Evolutionary conservation across 2,797 vertebrate species (phyloP).

Genomic region (Coendou prehensilis): DNA sequence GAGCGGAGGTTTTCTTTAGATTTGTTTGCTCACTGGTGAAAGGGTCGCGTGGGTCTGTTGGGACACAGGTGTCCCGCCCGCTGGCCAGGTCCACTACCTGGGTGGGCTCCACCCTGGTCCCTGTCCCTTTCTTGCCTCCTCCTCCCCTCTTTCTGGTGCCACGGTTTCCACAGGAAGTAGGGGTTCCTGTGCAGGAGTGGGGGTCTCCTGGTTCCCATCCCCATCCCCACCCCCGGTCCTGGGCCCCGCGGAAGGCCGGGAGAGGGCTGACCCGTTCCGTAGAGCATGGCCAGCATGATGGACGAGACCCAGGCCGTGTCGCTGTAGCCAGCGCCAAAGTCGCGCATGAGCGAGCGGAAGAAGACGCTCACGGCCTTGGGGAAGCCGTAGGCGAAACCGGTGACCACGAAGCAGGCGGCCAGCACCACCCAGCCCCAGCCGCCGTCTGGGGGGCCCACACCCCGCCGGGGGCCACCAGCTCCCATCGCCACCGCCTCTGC

Average conservation of each 20-base stretch:
- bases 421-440: slow-evolving; percentile 92
- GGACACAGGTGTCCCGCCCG: background rate
- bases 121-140: background rate
- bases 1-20: background rate
- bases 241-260: accelerated
- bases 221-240: background rate
- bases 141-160: background rate
- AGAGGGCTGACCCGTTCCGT: slow-evolving; percentile 89
- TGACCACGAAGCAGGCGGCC: slow-evolving; percentile 91
- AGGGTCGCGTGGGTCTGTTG: background rate
- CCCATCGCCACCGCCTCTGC: slow-evolving; percentile 68
- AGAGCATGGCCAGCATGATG: slow-evolving; percentile 93
- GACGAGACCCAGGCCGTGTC: slow-evolving; percentile 93
- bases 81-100: background rate
- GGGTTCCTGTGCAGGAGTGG: background rate
- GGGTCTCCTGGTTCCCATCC: background rate
- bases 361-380: slow-evolving; percentile 93
- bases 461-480: slow-evolving; percentile 21
- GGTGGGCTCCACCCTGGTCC: background rate
- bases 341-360: slow-evolving; percentile 91
- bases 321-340: slow-evolving; percentile 91
- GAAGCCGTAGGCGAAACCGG: slow-evolving; percentile 92
- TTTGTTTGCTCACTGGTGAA: background rate
- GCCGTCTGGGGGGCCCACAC: slow-evolving; percentile 89
- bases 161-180: background rate